Conservation (phyloP, 1,140 invertebrate species). For the Hyles euphorbiae region DNA sequence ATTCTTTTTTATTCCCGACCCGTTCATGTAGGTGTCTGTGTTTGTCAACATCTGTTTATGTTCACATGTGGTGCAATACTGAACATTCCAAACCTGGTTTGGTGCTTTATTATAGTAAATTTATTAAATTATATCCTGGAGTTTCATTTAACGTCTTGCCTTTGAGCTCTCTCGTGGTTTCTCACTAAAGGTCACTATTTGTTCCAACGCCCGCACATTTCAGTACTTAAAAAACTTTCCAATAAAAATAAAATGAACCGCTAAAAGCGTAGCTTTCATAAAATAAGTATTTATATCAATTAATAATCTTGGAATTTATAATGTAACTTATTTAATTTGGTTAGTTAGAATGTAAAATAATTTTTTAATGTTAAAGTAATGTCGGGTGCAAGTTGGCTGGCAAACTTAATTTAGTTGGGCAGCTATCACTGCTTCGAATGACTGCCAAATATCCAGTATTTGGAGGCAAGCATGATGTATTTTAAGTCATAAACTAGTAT, state of each 20-base stretch:
- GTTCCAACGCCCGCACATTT: constrained; percentile 27
- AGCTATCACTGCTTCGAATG: too few species aligned
- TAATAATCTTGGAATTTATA: constrained; percentile 32
- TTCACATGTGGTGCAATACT: constrained; percentile 70
- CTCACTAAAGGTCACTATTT: constrained; percentile 69
- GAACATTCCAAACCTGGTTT: constrained; percentile 74
- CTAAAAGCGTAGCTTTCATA: constrained; percentile 29
- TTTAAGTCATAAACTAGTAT: too few species aligned
- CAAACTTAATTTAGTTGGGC: neutral
- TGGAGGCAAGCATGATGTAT: too few species aligned
- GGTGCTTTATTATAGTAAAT: constrained; percentile 72
- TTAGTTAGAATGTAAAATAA: constrained; percentile 19
- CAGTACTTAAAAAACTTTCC: constrained; percentile 42
- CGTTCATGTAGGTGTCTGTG: neutral
- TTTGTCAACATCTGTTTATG: constrained; percentile 23
- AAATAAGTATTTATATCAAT: constrained; percentile 42
- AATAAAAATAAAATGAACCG: constrained; percentile 19
- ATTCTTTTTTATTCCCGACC: constrained; percentile 19
- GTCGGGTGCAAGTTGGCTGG: neutral
- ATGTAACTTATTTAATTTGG: constrained; percentile 42
- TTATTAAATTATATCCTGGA: constrained; percentile 57
- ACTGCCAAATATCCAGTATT: too few species aligned
- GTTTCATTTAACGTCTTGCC: constrained; percentile 63
- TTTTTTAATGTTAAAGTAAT: constrained; percentile 2
- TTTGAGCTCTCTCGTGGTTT: constrained; percentile 45